Conservation (phyloP, 2,113 vertebrate species). For the Rhinoderma darwinii region DNA sequence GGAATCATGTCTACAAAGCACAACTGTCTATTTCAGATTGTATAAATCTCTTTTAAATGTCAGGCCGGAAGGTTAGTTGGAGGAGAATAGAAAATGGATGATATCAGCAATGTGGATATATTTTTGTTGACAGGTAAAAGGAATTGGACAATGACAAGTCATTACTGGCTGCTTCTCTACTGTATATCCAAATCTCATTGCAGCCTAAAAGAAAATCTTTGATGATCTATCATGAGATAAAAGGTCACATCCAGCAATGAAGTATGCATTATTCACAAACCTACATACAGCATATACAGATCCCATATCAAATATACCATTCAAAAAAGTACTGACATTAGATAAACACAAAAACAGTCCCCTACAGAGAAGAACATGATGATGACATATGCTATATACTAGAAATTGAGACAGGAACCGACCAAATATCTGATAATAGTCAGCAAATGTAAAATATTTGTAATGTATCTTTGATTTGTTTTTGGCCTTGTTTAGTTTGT, state of each 20-base stretch:
- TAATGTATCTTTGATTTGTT: neutral
- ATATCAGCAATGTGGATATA: slow-evolving; percentile 45
- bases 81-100: slow-evolving; percentile 53
- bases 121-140: slow-evolving; percentile 31
- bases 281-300: neutral
- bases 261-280: slow-evolving; percentile 2
- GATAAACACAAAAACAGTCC: neutral
- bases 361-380: neutral
- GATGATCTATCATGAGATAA: slow-evolving; percentile 1
- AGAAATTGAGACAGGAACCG: neutral
- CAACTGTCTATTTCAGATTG: slow-evolving; percentile 47
- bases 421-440: neutral
- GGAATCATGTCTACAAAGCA: slow-evolving; percentile 47
- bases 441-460: neutral
- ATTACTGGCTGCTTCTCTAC: slow-evolving; percentile 40
- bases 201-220: slow-evolving; percentile 8
- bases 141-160: slow-evolving; percentile 51
- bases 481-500: neutral
- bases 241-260: slow-evolving; percentile 18
- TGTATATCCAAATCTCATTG: slow-evolving; percentile 19
- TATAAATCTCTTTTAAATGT: slow-evolving; percentile 37
- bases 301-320: neutral
- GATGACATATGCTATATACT: neutral
- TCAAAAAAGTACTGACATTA: neutral
- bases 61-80: slow-evolving; percentile 46